Evolutionary conservation across 2,797 vertebrate genomes (phyloP), one percentile per base, ranked within the genome.

Genomic region (Scolopax rusticola): DNA sequence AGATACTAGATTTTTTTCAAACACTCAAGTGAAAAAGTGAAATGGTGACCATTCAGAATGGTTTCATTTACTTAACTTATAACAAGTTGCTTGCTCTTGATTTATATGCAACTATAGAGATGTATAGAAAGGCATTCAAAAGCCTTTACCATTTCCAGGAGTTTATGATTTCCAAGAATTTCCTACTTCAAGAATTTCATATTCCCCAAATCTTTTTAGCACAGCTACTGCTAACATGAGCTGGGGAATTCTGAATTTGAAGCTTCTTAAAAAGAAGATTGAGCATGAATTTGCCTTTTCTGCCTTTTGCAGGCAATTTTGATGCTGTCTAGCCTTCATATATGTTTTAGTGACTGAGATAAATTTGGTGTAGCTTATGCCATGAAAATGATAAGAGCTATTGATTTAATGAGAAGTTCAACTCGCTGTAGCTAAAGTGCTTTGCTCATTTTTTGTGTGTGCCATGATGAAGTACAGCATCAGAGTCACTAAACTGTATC

Each of bases 331-430:
- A 33, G 21, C 33, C n/a, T 68, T 18, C 5, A 4, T 43, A 10
- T 48, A 36, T 59, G 3, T 67, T 95, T 73, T 32, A 84, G 54
- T n/a, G 41, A 90, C 23, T 43, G 76, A 83, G 76, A 86, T 69
- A 87, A 84, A 76, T 82, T 45, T 41, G 84, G 40, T 83, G 17
- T 18, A 67, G 36, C 17, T 57, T 69, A 32, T 74, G 45, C 74
- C 63, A 91, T 91, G 80, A 76, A 93, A 93, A 93, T 50, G 21
- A 88, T 47, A 81, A 63, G 47, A 95, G 30, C n/a, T 53, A 60
- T 91, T 59, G 81, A 74, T 96, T 78, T 76, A 88, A 81, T 47
- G 40, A 50, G 50, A 41, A 83, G 57, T 79, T 95, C 47, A 40
- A n/a, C 59, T 57, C 41, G 15, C 57, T 77, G 38, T 40, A 81